Evolutionary conservation across 2,888 invertebrate genomes (phyloP).

Genomic region (Candidula unifasciata): DNA sequence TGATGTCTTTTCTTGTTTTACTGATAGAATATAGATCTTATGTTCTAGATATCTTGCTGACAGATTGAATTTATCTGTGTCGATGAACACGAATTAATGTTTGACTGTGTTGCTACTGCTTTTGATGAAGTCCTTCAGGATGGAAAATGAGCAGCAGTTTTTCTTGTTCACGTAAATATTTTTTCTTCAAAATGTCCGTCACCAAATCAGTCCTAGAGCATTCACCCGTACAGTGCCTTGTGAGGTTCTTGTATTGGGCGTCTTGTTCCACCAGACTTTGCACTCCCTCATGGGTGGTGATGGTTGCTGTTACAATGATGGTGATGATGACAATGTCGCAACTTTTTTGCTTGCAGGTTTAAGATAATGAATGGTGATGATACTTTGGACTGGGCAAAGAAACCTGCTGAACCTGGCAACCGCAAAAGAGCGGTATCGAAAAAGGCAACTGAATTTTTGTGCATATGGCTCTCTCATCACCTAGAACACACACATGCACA

Average conservation of each 20-base stretch:
- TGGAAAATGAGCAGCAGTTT: constrained; percentile 37
- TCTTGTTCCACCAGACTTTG: constrained; percentile 34
- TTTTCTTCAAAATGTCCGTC: not conserved
- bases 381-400: constrained; percentile 46
- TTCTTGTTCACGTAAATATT: not conserved
- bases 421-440: constrained; percentile 47
- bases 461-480: constrained; percentile 19
- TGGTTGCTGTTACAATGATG: constrained; percentile 13
- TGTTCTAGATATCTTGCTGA: too few species aligned
- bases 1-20: too few species aligned
- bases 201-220: constrained; percentile 37
- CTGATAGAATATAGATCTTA: too few species aligned
- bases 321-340: constrained; percentile 21
- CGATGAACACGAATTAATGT: not conserved
- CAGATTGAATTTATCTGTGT: too few species aligned
- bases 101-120: constrained; percentile 1
- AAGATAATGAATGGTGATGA: constrained; percentile 50
- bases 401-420: constrained; percentile 41
- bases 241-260: constrained; percentile 17
- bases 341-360: constrained; percentile 48
- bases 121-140: constrained; percentile 40
- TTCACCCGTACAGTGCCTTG: constrained; percentile 6
- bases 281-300: constrained; percentile 47
- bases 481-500: constrained; percentile 35
- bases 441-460: constrained; percentile 44